Conservation (phyloP, 2,113 vertebrate species). For the Pollachius pollachius region DNA sequence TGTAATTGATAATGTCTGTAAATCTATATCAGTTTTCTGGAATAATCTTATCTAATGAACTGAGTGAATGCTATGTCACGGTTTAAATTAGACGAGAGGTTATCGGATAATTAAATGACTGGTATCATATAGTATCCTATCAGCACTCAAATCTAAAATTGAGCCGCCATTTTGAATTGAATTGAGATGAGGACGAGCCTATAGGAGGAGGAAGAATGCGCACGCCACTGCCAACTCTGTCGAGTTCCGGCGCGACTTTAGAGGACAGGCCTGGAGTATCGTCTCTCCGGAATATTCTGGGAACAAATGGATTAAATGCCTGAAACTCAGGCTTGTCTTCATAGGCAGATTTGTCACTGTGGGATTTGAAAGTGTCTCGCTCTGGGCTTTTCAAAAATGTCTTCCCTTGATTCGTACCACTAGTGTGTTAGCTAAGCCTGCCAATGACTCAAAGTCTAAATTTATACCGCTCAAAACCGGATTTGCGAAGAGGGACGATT, state of each 20-base stretch:
- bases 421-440: constrained; percentile 24
- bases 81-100: too few species aligned
- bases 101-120: too few species aligned
- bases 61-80: too few species aligned
- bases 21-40: too few species aligned
- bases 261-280: too few species aligned
- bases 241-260: neutral
- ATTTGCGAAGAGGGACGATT: constrained; percentile 26
- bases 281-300: constrained; percentile 37
- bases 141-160: too few species aligned
- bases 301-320: constrained; percentile 50
- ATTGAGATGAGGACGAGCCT: too few species aligned
- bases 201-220: too few species aligned
- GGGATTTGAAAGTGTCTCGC: constrained; percentile 46
- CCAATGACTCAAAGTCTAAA: constrained; percentile 21
- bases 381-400: constrained; percentile 30
- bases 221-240: constrained; percentile 5
- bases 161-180: too few species aligned
- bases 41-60: too few species aligned
- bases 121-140: too few species aligned
- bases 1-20: too few species aligned
- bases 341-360: constrained; percentile 41
- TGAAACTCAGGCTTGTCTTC: constrained; percentile 31
- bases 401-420: constrained; percentile 41
- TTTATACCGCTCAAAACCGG: constrained; percentile 7